Percentiles rank a stretch among this genome's conserved stretches.
Conservation (phyloP, 2,888 invertebrate species). For the Gerris lacustris region DNA sequence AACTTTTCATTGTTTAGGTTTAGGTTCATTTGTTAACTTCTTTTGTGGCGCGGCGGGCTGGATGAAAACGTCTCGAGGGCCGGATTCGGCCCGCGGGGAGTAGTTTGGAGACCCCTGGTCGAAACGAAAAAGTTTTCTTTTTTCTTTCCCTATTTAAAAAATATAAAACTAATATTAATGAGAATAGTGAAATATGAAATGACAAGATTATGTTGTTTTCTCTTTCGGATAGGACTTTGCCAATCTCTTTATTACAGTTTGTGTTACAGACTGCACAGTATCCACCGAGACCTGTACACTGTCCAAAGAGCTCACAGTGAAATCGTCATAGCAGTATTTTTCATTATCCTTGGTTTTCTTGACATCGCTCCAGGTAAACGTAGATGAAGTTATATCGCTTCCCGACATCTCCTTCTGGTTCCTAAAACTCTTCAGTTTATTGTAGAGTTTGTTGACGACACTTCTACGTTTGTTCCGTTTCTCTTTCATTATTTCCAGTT, state of each 20-base stretch:
- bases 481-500: neutral
- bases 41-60: no score
- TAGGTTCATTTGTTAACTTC: no score
- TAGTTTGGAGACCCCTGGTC: no score
- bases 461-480: neutral
- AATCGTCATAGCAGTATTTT: neutral
- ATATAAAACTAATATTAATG: no score
- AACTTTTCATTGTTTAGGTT: no score
- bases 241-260: neutral
- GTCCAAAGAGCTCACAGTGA: neutral
- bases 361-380: neutral
- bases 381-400: neutral
- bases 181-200: no score
- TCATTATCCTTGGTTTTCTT: neutral
- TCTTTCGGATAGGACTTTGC: neutral
- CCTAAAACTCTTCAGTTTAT: neutral
- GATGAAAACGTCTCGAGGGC: no score
- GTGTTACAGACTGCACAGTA: neutral
- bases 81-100: no score
- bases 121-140: no score
- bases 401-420: neutral
- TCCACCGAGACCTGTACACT: neutral
- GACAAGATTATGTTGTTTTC: neutral
- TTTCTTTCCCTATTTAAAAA: no score
- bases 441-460: neutral